Conservation (phyloP, 2,797 vertebrate species). For the Microtus obscurus region DNA sequence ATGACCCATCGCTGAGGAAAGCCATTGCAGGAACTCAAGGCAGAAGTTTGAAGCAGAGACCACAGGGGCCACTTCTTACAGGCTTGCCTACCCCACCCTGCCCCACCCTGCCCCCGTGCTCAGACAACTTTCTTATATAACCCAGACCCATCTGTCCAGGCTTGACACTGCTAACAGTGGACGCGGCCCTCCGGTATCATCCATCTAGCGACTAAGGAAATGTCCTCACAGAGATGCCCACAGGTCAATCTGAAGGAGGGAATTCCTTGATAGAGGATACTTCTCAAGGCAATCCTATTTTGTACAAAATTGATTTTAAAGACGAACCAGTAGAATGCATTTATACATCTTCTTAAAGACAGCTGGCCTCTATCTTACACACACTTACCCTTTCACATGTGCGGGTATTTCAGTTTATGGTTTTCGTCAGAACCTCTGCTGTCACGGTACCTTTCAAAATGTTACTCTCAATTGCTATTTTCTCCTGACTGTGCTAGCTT, state of each 20-base stretch:
- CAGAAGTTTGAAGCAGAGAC: background rate
- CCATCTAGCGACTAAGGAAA: background rate
- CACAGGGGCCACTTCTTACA: background rate
- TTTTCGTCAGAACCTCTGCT: constrained; percentile 33
- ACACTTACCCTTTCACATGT: background rate
- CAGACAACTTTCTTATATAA: background rate
- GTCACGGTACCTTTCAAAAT: constrained; percentile 2
- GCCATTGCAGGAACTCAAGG: background rate
- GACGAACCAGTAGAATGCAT: background rate
- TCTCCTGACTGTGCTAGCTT: constrained; percentile 5
- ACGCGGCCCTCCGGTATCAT: background rate
- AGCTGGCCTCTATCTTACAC: background rate
- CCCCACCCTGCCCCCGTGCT: background rate
- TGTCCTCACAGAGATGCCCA: background rate
- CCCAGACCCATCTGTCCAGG: background rate
- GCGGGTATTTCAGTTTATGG: constrained; percentile 14
- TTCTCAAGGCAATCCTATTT: background rate
- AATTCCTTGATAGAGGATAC: background rate
- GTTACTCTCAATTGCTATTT: constrained; percentile 49
- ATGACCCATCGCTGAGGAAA: background rate
- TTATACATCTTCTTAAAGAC: constrained; percentile 59
- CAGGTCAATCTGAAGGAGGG: background rate
- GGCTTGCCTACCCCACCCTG: no score
- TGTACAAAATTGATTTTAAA: background rate
- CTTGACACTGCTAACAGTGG: background rate